A percentile compares a stretch with the other conserved stretches of the same genome.
Conservation (phyloP, 2,888 invertebrate species). For the Heliconius ismenius region DNA sequence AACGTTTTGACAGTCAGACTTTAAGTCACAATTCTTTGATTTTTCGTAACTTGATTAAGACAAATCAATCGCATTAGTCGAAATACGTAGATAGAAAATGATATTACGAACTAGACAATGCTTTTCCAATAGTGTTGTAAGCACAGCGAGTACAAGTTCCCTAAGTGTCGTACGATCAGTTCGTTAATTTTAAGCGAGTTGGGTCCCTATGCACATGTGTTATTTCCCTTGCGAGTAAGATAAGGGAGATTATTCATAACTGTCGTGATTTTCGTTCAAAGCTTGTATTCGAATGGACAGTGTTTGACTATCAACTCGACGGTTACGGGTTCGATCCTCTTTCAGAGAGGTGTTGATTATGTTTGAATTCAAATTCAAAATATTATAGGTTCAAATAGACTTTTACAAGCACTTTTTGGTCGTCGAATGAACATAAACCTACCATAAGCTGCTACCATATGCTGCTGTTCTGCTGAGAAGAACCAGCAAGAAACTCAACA, state of each 20-base stretch:
- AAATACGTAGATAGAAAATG: constrained; percentile 24
- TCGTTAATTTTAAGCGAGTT: constrained; percentile 33
- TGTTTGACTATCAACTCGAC: neutral
- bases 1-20: neutral
- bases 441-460: too few species aligned
- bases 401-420: too few species aligned
- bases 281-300: neutral
- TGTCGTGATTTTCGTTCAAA: neutral
- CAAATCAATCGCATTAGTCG: constrained; percentile 19
- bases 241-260: neutral
- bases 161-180: constrained; percentile 26
- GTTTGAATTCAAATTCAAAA: too few species aligned
- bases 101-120: constrained; percentile 35
- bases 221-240: constrained; percentile 1
- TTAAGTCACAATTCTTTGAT: neutral
- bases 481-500: too few species aligned
- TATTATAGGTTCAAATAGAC: too few species aligned
- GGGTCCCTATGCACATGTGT: neutral
- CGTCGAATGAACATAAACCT: too few species aligned
- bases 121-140: constrained; percentile 32
- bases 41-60: neutral
- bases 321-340: neutral
- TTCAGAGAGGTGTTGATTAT: too few species aligned
- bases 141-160: constrained; percentile 28
- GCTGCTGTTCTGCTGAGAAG: too few species aligned